These are phyloP conservation scores for Diachrysia chrysitis DNA, from an alignment of 2,888 invertebrate species.

Conservation along the genomic window DNA sequence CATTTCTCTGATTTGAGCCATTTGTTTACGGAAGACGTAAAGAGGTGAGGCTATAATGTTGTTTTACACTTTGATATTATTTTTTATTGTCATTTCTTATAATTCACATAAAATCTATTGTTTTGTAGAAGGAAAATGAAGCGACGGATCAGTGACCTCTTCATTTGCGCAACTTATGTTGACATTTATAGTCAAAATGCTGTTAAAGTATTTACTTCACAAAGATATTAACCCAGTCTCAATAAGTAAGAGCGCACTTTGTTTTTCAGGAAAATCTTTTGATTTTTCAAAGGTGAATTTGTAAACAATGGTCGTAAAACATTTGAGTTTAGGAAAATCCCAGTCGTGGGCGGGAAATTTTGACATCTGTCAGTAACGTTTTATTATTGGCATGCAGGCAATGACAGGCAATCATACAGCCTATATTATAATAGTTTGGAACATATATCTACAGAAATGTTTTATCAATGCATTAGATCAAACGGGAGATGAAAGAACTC, in stretches of 20 bases:
- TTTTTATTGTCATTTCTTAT: neutral
- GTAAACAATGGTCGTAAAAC: neutral
- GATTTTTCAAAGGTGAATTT: neutral
- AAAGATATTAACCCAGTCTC: slow-evolving; percentile 5
- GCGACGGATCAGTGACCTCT: neutral
- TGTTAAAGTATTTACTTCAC: neutral
- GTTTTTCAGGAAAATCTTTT: slow-evolving; percentile 6
- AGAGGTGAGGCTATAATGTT: slow-evolving; percentile 29
- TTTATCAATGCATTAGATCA: slow-evolving; percentile 48
- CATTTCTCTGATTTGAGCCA: slow-evolving; percentile 52
- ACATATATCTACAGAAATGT: slow-evolving; percentile 29
- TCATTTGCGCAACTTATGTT: neutral
- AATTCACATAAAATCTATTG: slow-evolving; percentile 5
- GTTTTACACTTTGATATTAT: slow-evolving; percentile 20
- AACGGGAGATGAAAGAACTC: slow-evolving; percentile 61
- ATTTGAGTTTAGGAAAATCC: slow-evolving; percentile 22
- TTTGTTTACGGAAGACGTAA: slow-evolving; percentile 58
- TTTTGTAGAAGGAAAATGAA: neutral
- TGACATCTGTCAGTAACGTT: slow-evolving; percentile 30
- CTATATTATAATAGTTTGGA: slow-evolving; percentile 12
- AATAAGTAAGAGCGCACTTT: neutral
- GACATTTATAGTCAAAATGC: neutral
- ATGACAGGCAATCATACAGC: slow-evolving; percentile 31
- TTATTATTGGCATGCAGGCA: slow-evolving; percentile 12
- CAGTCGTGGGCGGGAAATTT: slow-evolving; percentile 26